Evolutionary conservation across 2,797 vertebrate genomes (phyloP).

Genomic region (Phoeniculus purpureus): DNA sequence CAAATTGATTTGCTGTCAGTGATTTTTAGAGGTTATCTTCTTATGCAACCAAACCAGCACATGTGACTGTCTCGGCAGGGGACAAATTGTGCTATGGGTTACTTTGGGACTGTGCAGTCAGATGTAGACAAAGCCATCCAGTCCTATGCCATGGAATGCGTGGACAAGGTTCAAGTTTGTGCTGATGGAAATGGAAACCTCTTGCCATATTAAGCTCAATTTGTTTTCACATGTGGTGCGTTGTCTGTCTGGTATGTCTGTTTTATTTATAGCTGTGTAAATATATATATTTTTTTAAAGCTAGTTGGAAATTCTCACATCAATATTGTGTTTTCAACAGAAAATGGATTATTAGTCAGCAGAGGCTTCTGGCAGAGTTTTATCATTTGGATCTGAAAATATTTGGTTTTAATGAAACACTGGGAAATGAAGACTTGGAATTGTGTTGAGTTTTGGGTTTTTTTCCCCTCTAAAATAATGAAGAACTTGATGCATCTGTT

Average conservation of each 20-base stretch:
- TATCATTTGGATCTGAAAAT: conserved; percentile 52
- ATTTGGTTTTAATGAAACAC: conserved; percentile 53
- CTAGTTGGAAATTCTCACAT: conserved; percentile 40
- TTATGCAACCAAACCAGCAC: conserved; percentile 19
- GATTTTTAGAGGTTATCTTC: conserved; percentile 51
- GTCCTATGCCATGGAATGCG: conserved; percentile 38
- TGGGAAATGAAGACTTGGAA: conserved; percentile 26
- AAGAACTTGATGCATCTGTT: conserved; percentile 51
- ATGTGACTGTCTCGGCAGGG: not conserved
- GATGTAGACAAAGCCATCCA: conserved; percentile 60
- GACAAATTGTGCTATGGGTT: not conserved
- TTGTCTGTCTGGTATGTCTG: conserved; percentile 57
- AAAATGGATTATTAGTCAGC: conserved; percentile 48
- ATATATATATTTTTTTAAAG: not conserved
- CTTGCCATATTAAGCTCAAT: conserved; percentile 17
- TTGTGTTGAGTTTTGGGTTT: not conserved
- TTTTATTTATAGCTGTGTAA: conserved; percentile 64
- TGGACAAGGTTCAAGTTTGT: conserved; percentile 58
- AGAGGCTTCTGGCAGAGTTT: conserved; percentile 44
- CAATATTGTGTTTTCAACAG: conserved; percentile 56
- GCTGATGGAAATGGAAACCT: conserved; percentile 54
- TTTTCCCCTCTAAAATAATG: not conserved
- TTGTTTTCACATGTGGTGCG: conserved; percentile 51
- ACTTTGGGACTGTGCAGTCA: not conserved
- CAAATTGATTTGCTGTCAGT: conserved; percentile 43